A percentile compares a stretch with the other conserved stretches of the same genome.
Evolutionary conservation across 1,140 invertebrate genomes (phyloP).

Genomic region (Drosophila subpulchrella): DNA sequence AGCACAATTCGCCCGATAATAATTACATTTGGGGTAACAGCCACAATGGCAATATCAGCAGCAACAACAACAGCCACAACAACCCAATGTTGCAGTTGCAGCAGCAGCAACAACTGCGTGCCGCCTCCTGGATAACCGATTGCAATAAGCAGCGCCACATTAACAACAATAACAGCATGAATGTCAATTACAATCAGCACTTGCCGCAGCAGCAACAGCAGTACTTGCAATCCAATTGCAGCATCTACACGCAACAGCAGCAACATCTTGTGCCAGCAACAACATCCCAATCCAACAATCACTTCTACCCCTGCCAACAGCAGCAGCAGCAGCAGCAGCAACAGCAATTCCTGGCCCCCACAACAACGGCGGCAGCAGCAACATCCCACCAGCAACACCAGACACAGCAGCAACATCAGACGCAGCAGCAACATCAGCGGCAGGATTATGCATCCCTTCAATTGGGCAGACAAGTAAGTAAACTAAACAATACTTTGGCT

Average conservation of each 20-base stretch:
- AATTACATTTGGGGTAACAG: constrained; percentile 56
- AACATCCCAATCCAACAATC: constrained; percentile 50
- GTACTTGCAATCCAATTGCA: constrained; percentile 44
- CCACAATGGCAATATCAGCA: constrained; percentile 16
- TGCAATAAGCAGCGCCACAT: constrained; percentile 60
- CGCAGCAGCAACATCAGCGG: constrained; percentile 20
- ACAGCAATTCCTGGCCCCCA: constrained; percentile 43
- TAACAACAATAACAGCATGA: constrained; percentile 55
- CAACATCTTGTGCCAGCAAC: constrained; percentile 54
- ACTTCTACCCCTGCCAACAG: constrained; percentile 44
- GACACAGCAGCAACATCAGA: constrained; percentile 15
- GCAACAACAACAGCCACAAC: constrained; percentile 25
- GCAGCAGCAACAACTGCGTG: constrained; percentile 48
- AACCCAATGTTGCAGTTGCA: constrained; percentile 48
- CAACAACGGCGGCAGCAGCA: constrained; percentile 37
- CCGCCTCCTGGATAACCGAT: constrained; percentile 44
- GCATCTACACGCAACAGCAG: constrained; percentile 42
- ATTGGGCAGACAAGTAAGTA: not conserved
- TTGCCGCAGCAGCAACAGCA: constrained; percentile 55
- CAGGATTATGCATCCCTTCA: constrained; percentile 18
- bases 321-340: constrained; percentile 43
- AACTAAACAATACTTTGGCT: not conserved
- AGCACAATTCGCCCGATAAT: constrained; percentile 56
- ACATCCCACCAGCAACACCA: constrained; percentile 37
- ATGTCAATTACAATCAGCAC: constrained; percentile 69